Evolutionary conservation across 2,888 invertebrate genomes (phyloP).

Genomic region (Diogma glabrata): DNA sequence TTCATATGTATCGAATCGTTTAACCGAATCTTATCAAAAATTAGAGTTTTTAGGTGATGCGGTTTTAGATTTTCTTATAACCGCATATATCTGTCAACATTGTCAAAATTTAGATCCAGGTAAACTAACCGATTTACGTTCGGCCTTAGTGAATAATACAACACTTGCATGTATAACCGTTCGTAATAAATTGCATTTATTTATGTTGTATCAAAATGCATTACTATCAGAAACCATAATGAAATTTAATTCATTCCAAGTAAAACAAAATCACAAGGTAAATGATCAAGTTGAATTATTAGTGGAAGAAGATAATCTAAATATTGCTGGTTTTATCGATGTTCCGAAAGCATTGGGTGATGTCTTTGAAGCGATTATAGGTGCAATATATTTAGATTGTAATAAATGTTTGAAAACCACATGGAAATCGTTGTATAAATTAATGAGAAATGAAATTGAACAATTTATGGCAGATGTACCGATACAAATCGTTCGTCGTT

Average conservation of each 20-base stretch:
- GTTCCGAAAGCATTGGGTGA: slow-evolving; percentile 86
- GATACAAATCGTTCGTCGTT: slow-evolving; percentile 75
- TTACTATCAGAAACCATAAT: slow-evolving; percentile 37
- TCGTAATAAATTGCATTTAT: slow-evolving; percentile 72
- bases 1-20: slow-evolving; percentile 66
- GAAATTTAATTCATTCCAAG: slow-evolving; percentile 31
- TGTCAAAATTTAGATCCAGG: slow-evolving; percentile 62
- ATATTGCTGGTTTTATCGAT: slow-evolving; percentile 61
- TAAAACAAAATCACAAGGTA: slow-evolving; percentile 27
- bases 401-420: slow-evolving; percentile 56
- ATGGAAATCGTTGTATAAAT: slow-evolving; percentile 71
- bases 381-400: slow-evolving; percentile 82
- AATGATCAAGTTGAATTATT: slow-evolving; percentile 31
- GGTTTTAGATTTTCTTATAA: slow-evolving; percentile 79
- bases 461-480: slow-evolving; percentile 73
- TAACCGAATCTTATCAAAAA: slow-evolving; percentile 80
- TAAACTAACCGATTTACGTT: slow-evolving; percentile 82
- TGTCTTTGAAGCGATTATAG: slow-evolving; percentile 82
- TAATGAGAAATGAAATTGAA: slow-evolving; percentile 81
- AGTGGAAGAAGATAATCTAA: slow-evolving; percentile 27
- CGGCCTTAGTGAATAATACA: slow-evolving; percentile 91
- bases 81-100: slow-evolving; percentile 74
- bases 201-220: slow-evolving; percentile 43
- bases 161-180: slow-evolving; percentile 87
- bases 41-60: slow-evolving; percentile 92